Base-by-base conservation (phyloP, 2,797 vertebrate genomes). In the Sebastes kiyomatsui region DNA sequence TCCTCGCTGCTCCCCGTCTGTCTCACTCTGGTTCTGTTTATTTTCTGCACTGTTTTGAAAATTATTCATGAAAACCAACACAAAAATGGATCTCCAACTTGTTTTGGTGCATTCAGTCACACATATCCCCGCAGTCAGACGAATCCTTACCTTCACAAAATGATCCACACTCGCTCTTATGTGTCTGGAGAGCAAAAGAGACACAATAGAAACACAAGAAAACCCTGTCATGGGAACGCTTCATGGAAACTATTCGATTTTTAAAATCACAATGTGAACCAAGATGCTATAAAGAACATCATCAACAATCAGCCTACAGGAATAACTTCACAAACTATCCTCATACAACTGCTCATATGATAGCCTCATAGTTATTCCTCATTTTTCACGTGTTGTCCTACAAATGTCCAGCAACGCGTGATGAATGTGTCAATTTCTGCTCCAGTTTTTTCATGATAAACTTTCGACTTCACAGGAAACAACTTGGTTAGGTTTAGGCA, bases 51-150 rank as follows among this genome's bases (percentile, higher is more conserved):
- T 68, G 8, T 64, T 72, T 22, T 56, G 64, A 46, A 88, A 72
- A 76, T 62, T 69, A 85, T 85, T 76, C 68, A 83, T 83, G 60
- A 76, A 76, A 79, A 64, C 66, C 38, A 75, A 74, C 80, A 69
- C 42, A 5, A 59, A 80, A 79, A 76, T 35, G 38, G 28, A 70
- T 75, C 55, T 72, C 4, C 2, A 27, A 28, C 33, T 7, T 27
- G 62, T 49, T 83, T 68, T 83, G 46, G 68, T 72, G 77, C 59
- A 52, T 80, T 69, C 62, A 77, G 32, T 64, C 27, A 27, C 67
- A 65, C 5, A 60, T 33, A 56, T 64, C 42, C 38, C 25, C 56
- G 5, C 67, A 69, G 68, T 65, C 30, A 56, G 30, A 32, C 10
- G 6, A 56, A 65, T 71, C 7, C 1, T 78, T 64, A 20, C 18